Conservation (phyloP, 2,113 vertebrate species). For the Alectura lathami region DNA sequence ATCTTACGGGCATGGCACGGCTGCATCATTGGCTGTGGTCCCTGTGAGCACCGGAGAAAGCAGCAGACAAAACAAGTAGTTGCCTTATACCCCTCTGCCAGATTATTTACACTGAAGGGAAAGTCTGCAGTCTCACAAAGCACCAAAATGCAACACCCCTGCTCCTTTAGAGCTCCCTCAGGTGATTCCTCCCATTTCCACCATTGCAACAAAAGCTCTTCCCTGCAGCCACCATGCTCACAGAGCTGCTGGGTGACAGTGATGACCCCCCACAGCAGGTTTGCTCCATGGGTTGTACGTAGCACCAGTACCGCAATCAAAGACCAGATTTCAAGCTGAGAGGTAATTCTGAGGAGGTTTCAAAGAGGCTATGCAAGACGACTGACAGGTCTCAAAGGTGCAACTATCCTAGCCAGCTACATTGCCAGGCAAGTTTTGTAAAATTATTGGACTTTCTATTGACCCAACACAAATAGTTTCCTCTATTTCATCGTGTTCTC, state of each 20-base stretch:
- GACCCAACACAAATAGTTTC: not conserved
- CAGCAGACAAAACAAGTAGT: not conserved
- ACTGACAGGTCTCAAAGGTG: not conserved
- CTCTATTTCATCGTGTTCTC: not conserved
- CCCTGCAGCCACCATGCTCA: accelerated
- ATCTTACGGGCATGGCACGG: accelerated
- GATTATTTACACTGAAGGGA: not conserved
- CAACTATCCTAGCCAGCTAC: not conserved
- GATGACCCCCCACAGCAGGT: not conserved
- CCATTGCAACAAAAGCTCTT: not conserved
- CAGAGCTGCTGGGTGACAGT: not conserved
- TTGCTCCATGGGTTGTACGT: not conserved
- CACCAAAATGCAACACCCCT: not conserved
- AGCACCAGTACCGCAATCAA: accelerated
- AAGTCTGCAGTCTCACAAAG: not conserved
- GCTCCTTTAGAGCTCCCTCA: not conserved
- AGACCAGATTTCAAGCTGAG: not conserved
- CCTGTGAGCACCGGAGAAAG: not conserved
- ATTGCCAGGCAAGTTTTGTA: not conserved
- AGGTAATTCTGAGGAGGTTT: not conserved
- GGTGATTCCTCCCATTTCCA: not conserved
- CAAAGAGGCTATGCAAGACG: not conserved
- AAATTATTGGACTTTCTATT: not conserved
- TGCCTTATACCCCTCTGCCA: not conserved
- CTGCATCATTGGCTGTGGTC: not conserved